Evolutionary conservation across 2,113 vertebrate species (phyloP).

Genomic region (Calonectris borealis): DNA sequence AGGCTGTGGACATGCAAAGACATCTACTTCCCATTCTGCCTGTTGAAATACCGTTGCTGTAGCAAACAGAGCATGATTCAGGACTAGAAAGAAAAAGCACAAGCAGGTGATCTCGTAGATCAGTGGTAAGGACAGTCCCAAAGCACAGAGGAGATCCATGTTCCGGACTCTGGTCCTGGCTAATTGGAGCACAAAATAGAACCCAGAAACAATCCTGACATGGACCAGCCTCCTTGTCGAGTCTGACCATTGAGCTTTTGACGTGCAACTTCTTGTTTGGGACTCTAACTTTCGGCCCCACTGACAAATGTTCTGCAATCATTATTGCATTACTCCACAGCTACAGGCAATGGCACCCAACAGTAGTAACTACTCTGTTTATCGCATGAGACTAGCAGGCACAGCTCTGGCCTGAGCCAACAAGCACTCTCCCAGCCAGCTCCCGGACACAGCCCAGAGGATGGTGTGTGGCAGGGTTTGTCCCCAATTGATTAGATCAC

Average conservation of each 20-base stretch:
- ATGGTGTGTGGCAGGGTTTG: neutral
- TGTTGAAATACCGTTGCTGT: neutral
- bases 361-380: neutral
- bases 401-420: neutral
- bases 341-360: neutral
- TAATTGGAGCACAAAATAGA: neutral
- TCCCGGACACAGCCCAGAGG: neutral
- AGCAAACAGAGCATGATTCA: neutral
- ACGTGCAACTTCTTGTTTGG: neutral
- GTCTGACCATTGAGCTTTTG: neutral
- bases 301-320: slow-evolving; percentile 21
- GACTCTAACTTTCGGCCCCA: neutral
- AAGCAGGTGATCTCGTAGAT: neutral
- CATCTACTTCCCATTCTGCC: neutral
- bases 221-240: neutral
- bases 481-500: neutral
- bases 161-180: neutral
- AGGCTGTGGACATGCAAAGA: neutral
- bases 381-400: neutral
- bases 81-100: neutral
- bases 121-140: neutral
- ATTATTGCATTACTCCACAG: neutral
- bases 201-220: neutral
- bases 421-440: neutral
- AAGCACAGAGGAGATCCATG: neutral